Conservation (phyloP, 2,888 invertebrate genomes). For the Nebria salina region DNA sequence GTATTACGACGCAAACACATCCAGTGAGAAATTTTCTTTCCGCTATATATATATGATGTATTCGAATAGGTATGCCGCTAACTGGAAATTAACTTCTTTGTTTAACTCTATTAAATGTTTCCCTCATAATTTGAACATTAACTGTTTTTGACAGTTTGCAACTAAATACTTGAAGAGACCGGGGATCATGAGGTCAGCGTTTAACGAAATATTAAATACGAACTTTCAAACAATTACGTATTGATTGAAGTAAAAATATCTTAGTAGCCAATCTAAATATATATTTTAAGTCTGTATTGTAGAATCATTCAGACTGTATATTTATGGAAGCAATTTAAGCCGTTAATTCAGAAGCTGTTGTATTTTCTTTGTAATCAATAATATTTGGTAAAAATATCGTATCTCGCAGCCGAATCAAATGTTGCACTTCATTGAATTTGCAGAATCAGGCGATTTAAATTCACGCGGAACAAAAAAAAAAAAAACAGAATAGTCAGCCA, state of each 20-base stretch:
- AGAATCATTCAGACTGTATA: neutral
- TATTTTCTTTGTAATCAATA: neutral
- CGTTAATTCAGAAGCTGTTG: neutral
- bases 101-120: neutral
- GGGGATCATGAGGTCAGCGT: neutral
- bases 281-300: too few relatives aligned
- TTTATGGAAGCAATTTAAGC: neutral
- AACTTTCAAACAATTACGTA: too few relatives aligned
- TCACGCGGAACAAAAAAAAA: conserved; percentile 51
- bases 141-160: neutral
- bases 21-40: neutral
- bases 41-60: too few relatives aligned
- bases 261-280: too few relatives aligned
- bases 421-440: conserved; percentile 57
- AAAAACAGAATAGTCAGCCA: conserved; percentile 40
- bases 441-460: conserved; percentile 58
- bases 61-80: too few relatives aligned
- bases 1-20: neutral
- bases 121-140: neutral
- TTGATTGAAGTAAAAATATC: too few relatives aligned
- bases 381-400: neutral
- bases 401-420: conserved; percentile 54
- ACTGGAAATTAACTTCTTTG: neutral
- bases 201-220: too few relatives aligned
- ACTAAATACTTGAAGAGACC: neutral